Evolutionary conservation across 2,797 vertebrate genomes (phyloP), one percentile per base, ranked within the genome.

Genomic region (Scyliorhinus canicula): DNA sequence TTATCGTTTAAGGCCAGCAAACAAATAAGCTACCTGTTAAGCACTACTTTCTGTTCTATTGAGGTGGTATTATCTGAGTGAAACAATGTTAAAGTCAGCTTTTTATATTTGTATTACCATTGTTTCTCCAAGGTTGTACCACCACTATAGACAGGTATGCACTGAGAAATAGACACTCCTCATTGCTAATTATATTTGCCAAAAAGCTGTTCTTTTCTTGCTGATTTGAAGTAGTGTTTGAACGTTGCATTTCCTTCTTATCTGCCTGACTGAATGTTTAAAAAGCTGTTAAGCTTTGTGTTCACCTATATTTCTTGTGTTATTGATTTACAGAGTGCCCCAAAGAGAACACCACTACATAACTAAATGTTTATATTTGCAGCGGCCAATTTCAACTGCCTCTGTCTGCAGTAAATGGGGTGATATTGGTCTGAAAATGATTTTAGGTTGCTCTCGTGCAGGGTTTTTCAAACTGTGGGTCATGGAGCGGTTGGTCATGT

Each of bases 221-320:
- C 35, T 60, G 86, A 60, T 60, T 60, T 90, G 86, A 90, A 21
- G 31, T 90, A 19, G 35, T 57, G 86, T n/a, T 90, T 90, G 52
- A 90, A 90, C 52, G n/a, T 90, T 90, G 31, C 84, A 86, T 86
- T 52, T 86, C 50, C 84, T 55, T 88, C 52, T 88, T 88, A 88
- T 88, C 52, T 88, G 85, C 11, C 85, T 88, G 85, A 88, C 31
- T 57, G 50, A 55, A 88, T 57, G 85, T 57, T 88, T 88, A 55
- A 88, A 57, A 88, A 55, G 52, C 85, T 19, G 50, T 88, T 88
- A 57, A 88, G 24, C 85, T 28, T 88, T 88, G 57, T 88, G 57
- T 88, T n/a, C 12, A 31, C 52, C 52, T 88, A 88, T 35, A 57
- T 57, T 57, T 88, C 85, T 86, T 86, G 52, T 55, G 85, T 88